Evolutionary conservation across 2,113 vertebrate species (phyloP).

Genomic region (Oryzias melastigma): DNA sequence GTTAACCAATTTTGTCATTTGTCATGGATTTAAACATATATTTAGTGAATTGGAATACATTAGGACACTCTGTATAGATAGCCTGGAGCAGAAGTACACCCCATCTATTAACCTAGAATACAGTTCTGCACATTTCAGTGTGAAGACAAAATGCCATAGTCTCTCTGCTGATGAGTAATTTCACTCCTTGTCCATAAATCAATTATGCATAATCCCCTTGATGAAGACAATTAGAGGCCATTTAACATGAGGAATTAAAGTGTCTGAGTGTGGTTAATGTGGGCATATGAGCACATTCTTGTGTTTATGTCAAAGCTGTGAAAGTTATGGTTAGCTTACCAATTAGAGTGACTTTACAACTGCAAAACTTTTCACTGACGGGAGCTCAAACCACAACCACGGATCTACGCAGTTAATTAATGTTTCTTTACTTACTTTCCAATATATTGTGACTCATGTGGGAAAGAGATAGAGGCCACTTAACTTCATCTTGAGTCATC

Average conservation of each 20-base stretch:
- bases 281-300: slow-evolving; percentile 18
- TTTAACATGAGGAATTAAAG: slow-evolving; percentile 58
- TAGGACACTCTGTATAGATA: slow-evolving; percentile 6
- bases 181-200: slow-evolving; percentile 76
- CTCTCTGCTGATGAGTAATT: slow-evolving; percentile 67
- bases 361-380: no score
- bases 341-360: not conserved
- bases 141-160: slow-evolving; percentile 47
- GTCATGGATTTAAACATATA: not conserved
- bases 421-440: no score
- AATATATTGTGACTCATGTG: no score
- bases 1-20: slow-evolving; percentile 12
- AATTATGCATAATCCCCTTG: slow-evolving; percentile 78
- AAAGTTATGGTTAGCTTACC: slow-evolving; percentile 21
- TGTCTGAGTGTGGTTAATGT: slow-evolving; percentile 41
- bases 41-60: slow-evolving; percentile 8
- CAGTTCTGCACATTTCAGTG: slow-evolving; percentile 38
- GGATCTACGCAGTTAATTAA: no score
- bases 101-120: slow-evolving; percentile 44
- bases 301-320: slow-evolving; percentile 32
- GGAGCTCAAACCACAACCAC: no score
- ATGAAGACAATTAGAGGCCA: slow-evolving; percentile 69
- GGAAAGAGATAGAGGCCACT: no score
- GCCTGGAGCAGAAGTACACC: slow-evolving; percentile 18
- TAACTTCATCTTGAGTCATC: no score